Conservation (phyloP, 2,888 invertebrate genomes). For the Drosophila picticornis region DNA sequence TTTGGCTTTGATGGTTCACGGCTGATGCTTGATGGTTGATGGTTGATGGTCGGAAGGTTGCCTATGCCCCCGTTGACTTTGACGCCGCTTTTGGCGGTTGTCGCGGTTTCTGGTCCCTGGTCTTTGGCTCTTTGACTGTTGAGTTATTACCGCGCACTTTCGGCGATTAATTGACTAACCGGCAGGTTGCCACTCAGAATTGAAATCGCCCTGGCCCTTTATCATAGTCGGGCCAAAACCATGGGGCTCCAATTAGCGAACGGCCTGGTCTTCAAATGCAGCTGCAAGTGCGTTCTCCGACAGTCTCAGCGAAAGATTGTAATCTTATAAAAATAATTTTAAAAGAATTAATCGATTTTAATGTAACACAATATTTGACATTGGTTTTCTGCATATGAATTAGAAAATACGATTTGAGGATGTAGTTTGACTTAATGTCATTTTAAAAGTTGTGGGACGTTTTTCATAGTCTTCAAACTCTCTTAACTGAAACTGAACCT, state of each 20-base stretch:
- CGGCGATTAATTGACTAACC: conserved; percentile 74
- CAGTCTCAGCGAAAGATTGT: not conserved
- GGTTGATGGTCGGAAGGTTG: conserved; percentile 19
- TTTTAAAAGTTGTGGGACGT: not conserved
- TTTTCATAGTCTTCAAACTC: not conserved
- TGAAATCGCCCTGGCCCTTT: conserved; percentile 18
- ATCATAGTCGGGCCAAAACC: conserved; percentile 21
- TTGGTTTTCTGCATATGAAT: not conserved
- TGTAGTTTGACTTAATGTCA: not conserved
- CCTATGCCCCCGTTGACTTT: conserved; percentile 59
- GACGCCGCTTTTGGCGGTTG: conserved; percentile 80
- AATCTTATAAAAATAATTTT: not conserved
- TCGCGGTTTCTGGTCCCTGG: conserved; percentile 61
- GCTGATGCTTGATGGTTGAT: conserved; percentile 10
- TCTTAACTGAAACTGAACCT: not conserved
- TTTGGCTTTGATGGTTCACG: conserved; percentile 23
- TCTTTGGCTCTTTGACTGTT: conserved; percentile 34
- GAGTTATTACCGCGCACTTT: conserved; percentile 73
- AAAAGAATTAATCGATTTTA: not conserved
- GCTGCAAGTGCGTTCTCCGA: conserved; percentile 4
- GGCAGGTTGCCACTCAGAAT: conserved; percentile 15
- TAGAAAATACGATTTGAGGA: not conserved
- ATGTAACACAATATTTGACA: not conserved
- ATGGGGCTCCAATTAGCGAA: conserved; percentile 74
- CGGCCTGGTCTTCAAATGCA: conserved; percentile 5